Conservation (phyloP, 2,888 invertebrate genomes). For the Eristalis tenax region DNA sequence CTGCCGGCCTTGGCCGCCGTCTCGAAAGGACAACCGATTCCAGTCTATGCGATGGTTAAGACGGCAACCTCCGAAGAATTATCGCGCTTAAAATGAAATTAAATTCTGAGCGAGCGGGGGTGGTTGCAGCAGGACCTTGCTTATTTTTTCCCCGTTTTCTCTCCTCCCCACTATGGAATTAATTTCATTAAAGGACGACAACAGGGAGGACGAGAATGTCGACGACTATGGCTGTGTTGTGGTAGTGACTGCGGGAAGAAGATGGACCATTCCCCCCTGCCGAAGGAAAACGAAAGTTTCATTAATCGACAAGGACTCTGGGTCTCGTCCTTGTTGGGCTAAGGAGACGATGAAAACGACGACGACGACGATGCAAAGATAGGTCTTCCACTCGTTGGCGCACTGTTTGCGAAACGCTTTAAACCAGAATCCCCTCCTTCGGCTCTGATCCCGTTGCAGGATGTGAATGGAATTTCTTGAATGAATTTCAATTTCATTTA, state of each 20-base stretch:
- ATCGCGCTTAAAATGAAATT: constrained; percentile 70
- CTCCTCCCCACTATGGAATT: constrained; percentile 55
- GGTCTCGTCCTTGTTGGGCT: neutral
- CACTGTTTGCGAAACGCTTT: constrained; percentile 46
- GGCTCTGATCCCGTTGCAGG: constrained; percentile 53
- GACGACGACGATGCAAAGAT: neutral
- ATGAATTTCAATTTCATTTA: constrained; percentile 72
- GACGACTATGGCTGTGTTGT: neutral
- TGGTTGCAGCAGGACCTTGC: neutral
- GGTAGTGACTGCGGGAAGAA: neutral
- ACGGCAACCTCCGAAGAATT: constrained; percentile 56
- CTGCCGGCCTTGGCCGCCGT: neutral
- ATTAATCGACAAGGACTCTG: constrained; percentile 63
- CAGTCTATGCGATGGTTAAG: constrained; percentile 8
- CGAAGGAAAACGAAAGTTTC: constrained; percentile 67
- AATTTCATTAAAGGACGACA: constrained; percentile 65
- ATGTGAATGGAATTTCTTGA: constrained; percentile 69
- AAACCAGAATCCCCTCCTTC: constrained; percentile 17
- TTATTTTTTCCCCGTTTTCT: constrained; percentile 6
- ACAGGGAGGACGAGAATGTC: neutral
- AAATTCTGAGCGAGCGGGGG: constrained; percentile 14
- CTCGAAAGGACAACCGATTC: constrained; percentile 1
- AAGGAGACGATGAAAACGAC: neutral
- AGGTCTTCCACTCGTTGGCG: constrained; percentile 1
- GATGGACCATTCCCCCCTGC: neutral